Evolutionary conservation across 2,797 vertebrate species (phyloP), one percentile per base, ranked within the genome.

Genomic region (Threskiornis aethiopicus): DNA sequence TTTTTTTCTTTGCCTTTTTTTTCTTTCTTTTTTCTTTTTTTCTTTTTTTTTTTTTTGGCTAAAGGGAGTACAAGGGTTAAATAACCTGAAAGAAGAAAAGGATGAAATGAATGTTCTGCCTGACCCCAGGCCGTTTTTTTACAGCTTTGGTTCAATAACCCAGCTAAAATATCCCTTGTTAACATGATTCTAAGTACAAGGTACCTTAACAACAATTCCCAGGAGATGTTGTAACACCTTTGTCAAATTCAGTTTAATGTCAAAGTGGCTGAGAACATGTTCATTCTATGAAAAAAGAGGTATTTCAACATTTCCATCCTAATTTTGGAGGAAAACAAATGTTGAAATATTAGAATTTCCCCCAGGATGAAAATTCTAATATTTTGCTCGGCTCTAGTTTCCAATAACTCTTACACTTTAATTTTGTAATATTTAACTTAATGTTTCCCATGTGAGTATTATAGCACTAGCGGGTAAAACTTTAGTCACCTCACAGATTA

Each of bases 341-440:
- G 87, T 69, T 93, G 96, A 95, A 96, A 96, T 96, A 93, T 61
- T 93, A 96, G 93, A 97, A 90, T 96, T 96, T 97, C 95, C 96
- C 97, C 46, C 46, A 87, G 96, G 93, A 96, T 95, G 51, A 92
- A 94, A 94, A 97, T 96, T 94, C 84, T 96, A 96, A 96, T 96
- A 95, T 96, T 96, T 95, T 95, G 65, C 64, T 92, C 87, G 0
- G 72, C 89, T 97, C 93, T 84, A 15, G 94, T 97, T 97, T 96
- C 97, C 97, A 96, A 96, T 96, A 96, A 96, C 90, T 94, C 95
- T 97, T 95, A 90, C 86, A 93, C 75, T 96, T 97, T 96, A 97
- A 97, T 97, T 97, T 95, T 95, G 94, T 78, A 89, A 95, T 96
- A 89, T 93, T 97, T 93, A 96, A 88, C 91, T 96, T 97, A 96